These are phyloP conservation scores for Digitonthophagus gazella DNA, from an alignment of 2,888 invertebrate genomes.

Conservation along the genomic window DNA sequence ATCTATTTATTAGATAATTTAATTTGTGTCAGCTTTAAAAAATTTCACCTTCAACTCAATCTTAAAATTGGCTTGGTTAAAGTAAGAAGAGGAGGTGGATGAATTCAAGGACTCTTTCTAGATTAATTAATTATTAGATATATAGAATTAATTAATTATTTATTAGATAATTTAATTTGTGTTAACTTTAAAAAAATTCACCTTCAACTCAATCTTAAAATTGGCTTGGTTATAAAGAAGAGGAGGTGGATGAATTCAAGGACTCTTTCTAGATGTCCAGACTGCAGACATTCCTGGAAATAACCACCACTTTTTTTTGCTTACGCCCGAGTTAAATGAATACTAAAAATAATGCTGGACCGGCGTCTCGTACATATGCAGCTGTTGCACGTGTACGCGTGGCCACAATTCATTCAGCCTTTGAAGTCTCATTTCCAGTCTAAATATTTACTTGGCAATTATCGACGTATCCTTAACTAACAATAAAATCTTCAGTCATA, in stretches of 20 bases:
- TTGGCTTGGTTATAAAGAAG: neutral
- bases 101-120: neutral
- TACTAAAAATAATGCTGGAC: neutral
- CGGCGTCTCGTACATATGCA: neutral
- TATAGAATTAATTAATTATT: too few relatives aligned
- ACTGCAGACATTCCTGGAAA: neutral
- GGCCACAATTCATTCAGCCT: neutral
- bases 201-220: too few relatives aligned
- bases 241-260: neutral
- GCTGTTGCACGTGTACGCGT: neutral
- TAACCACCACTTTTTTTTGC: neutral
- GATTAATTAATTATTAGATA: neutral
- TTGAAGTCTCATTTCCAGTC: neutral
- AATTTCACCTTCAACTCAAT: too few relatives aligned
- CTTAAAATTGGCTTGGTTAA: neutral
- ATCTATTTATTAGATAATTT: neutral
- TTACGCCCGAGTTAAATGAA: neutral
- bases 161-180: neutral
- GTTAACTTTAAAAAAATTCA: too few relatives aligned
- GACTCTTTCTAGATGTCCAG: neutral
- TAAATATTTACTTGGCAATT: neutral
- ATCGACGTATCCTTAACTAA: neutral
- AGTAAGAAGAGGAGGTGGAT: neutral
- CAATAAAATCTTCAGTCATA: neutral
- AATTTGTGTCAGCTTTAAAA: too few relatives aligned